These are phyloP conservation scores for Bos javanicus DNA, from an alignment of 2,113 vertebrate species.

Conservation along the genomic window DNA sequence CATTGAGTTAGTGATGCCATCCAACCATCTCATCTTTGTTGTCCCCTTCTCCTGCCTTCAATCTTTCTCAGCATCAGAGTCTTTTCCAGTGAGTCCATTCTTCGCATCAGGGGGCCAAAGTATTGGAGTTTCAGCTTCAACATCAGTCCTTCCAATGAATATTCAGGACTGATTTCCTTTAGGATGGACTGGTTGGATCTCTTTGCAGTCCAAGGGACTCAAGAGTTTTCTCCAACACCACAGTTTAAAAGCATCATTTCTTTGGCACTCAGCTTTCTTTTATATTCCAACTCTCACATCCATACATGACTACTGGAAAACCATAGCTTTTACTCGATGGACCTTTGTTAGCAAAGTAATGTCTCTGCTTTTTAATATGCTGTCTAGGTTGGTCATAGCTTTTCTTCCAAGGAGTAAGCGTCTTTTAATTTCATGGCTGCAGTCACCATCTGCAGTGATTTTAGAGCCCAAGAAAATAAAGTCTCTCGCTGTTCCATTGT, in stretches of 20 bases:
- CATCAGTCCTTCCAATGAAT: background rate
- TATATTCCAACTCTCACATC: background rate
- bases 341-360: background rate
- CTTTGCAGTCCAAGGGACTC: background rate
- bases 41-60: background rate
- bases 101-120: background rate
- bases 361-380: background rate
- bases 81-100: background rate
- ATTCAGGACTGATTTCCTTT: background rate
- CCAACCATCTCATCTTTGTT: background rate
- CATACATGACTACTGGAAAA: background rate
- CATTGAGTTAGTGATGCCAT: background rate
- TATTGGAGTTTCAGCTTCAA: background rate
- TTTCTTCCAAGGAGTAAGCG: background rate
- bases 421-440: background rate
- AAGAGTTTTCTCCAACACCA: background rate
- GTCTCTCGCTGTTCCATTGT: background rate
- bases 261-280: background rate
- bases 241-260: background rate
- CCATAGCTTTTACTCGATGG: background rate
- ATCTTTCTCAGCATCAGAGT: background rate
- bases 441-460: background rate
- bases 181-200: background rate
- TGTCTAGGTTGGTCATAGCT: background rate
- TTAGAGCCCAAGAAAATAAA: background rate